Base-by-base conservation (phyloP, 2,888 invertebrate species). In the Euproctis similis region DNA sequence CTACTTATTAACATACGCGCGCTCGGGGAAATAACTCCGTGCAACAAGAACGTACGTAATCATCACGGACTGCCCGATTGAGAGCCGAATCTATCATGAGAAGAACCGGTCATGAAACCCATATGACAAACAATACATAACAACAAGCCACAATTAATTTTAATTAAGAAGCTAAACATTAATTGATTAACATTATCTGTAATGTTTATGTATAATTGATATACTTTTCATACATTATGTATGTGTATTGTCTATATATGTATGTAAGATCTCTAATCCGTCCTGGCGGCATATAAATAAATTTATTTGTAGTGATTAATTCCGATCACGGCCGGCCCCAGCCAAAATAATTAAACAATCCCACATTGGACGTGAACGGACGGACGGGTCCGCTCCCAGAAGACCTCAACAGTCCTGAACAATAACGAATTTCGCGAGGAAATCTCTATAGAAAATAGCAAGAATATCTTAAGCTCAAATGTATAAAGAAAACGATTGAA, bases 261-360 rank as follows among this genome's bases (percentile, higher is more conserved):
- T 44, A 43, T 49, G 44, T 33, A 31, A 34, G 35, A 44, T 34
- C 33, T 39, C 32, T 25, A 36, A 34, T 39, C 37, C 44, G 30
- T 24, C 29, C 30, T 43, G 31, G 37, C 42, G 10, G 8, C 10
- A 47, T 59, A 65, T 68, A 67, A 65, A 64, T 67, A 66, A 58
- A 63, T 59, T 57, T 51, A 59, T 50, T 66, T 59, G 53, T 54
- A 58, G 53, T 59, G 58, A 74, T 77, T 72, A 73, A 80, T 76
- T 74, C 76, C 49, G 69, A 71, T 76, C 74, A 76, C 75, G 72
- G 54, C 40, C 52, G 55, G 59, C 52, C 60, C 60, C 59, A 65
- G 62, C 69, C n/a, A 60, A 76, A 80, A 78, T 78, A 81, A 80
- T 80, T 77, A 77, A 77, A 81, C 78, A 77, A 73, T 68, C 68